These are phyloP conservation scores for Uromys caudimaculatus DNA, from an alignment of 2,797 vertebrate species.

Conservation along the genomic window DNA sequence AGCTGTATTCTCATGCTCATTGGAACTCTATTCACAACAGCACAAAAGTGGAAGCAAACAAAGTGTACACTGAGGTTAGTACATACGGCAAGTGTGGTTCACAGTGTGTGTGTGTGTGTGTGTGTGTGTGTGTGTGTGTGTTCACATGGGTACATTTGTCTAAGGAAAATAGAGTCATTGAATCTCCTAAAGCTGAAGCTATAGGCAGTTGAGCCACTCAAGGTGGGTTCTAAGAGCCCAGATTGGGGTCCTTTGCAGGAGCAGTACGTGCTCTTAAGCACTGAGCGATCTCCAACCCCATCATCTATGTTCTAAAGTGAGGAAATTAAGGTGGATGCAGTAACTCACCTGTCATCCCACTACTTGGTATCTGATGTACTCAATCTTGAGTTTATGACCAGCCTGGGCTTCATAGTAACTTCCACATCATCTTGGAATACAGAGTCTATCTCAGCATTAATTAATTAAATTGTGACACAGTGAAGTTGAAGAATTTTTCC, in stretches of 20 bases:
- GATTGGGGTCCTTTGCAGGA: background rate
- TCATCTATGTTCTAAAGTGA: background rate
- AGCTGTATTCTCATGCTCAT: background rate
- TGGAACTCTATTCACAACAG: background rate
- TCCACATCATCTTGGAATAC: background rate
- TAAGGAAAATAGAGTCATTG: background rate
- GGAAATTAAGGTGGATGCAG: background rate
- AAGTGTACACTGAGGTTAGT: background rate
- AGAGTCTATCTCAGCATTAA: background rate
- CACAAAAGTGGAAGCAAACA: background rate
- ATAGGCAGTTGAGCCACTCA: background rate
- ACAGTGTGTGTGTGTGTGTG: too few species aligned
- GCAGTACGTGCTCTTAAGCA: background rate
- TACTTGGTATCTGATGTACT: background rate
- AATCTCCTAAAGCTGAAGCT: background rate
- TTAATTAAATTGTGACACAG: background rate
- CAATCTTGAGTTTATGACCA: background rate
- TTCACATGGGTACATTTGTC: too few species aligned
- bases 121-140: background rate
- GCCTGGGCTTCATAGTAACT: background rate
- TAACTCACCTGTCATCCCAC: background rate
- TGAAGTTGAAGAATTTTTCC: background rate
- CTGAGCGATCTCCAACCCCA: background rate
- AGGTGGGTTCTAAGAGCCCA: background rate
- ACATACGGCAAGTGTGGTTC: background rate